Conservation (phyloP, 2,797 vertebrate genomes). For the Florisuga fusca region DNA sequence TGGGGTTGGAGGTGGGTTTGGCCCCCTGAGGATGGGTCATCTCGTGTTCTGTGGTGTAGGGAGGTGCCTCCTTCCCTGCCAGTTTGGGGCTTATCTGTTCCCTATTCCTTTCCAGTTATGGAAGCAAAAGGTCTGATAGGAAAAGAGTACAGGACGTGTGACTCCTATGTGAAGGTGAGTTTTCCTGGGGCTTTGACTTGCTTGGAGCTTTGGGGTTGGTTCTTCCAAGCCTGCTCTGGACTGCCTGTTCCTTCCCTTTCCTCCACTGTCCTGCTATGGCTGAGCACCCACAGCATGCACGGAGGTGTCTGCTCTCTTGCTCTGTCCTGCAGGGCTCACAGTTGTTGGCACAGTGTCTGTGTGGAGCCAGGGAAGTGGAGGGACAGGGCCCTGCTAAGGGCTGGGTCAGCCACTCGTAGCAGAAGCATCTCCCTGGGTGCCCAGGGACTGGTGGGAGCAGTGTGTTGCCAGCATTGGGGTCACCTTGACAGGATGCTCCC, state of each 20-base stretch:
- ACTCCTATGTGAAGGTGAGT: constrained; percentile 89
- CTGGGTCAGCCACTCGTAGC: neutral
- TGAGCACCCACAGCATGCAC: neutral
- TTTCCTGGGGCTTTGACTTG: neutral
- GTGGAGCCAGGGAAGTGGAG: neutral
- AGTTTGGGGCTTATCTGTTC: neutral
- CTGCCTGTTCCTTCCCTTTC: neutral
- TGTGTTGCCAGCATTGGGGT: neutral
- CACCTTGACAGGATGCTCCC: neutral
- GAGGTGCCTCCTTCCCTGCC: neutral
- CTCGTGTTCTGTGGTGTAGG: fast-evolving
- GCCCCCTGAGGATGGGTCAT: neutral
- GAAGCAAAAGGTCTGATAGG: constrained; percentile 85
- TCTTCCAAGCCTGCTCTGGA: neutral
- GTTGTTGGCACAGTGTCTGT: neutral
- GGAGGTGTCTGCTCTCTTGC: neutral
- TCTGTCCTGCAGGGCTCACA: fast-evolving
- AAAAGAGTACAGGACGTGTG: constrained; percentile 67
- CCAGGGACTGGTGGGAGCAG: neutral
- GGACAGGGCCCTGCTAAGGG: neutral
- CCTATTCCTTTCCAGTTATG: constrained; percentile 82
- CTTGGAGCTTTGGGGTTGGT: neutral
- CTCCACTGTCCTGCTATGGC: neutral
- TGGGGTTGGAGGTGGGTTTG: neutral
- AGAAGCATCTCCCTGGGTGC: neutral